Evolutionary conservation across 2,113 vertebrate genomes (phyloP).

Genomic region (Oryzias javanicus): DNA sequence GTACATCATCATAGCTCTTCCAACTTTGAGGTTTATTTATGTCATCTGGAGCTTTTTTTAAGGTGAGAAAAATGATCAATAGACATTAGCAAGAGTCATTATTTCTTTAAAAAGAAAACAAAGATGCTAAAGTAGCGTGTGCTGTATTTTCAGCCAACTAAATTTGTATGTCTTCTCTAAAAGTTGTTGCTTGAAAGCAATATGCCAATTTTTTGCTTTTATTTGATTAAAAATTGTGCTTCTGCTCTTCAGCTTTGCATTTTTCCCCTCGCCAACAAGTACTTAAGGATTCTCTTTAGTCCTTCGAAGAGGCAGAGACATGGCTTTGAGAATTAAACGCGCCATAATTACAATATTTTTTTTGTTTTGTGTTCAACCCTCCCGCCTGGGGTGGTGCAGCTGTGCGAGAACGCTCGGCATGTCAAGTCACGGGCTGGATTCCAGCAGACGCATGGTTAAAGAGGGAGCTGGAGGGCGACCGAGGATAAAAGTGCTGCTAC

Average conservation of each 20-base stretch:
- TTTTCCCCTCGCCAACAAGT: neutral
- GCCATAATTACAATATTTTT: constrained; percentile 29
- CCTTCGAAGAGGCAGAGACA: neutral
- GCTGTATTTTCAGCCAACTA: too few species aligned
- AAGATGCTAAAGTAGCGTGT: too few species aligned
- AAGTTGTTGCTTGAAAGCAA: too few species aligned
- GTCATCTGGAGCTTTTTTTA: too few species aligned
- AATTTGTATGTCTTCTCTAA: too few species aligned
- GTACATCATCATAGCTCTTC: too few species aligned
- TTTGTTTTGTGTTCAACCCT: constrained; percentile 11
- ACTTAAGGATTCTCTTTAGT: neutral
- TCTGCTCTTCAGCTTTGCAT: neutral
- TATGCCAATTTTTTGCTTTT: too few species aligned
- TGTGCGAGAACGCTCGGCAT: constrained; percentile 13
- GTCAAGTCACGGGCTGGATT: constrained; percentile 19
- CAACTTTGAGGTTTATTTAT: too few species aligned
- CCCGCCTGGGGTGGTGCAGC: neutral
- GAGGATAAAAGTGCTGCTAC: neutral
- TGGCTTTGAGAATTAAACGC: constrained; percentile 11
- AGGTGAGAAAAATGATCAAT: too few species aligned
- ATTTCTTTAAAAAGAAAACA: too few species aligned
- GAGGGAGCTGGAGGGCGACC: neutral
- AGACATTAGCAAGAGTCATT: too few species aligned
- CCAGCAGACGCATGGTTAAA: constrained; percentile 1
- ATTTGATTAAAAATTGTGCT: neutral